Evolutionary conservation across 2,888 invertebrate species (phyloP).

Genomic region (Torymus auratus): DNA sequence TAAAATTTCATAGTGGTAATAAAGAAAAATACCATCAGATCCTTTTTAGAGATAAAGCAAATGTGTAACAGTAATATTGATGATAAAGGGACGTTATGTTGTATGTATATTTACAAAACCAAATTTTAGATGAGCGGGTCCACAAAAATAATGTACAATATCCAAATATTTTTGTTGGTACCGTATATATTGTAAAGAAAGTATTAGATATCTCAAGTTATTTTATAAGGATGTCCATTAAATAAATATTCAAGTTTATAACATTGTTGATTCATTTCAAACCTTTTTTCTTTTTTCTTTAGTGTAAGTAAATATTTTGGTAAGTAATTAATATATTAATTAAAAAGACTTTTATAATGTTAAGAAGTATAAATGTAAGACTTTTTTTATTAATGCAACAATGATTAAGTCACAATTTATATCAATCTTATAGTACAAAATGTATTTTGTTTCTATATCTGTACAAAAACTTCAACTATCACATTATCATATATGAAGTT

Average conservation of each 20-base stretch:
- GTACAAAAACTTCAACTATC: conserved; percentile 48
- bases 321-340: not conserved
- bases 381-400: conserved; percentile 40
- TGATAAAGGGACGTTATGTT: conserved; percentile 33
- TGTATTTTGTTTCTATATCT: conserved; percentile 53
- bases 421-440: conserved; percentile 55
- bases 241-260: conserved; percentile 70
- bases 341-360: too few species aligned
- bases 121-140: conserved; percentile 59
- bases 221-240: conserved; percentile 71
- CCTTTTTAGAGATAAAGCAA: not conserved
- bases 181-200: conserved; percentile 68
- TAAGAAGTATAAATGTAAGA: too few species aligned
- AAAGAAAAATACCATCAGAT: conserved; percentile 12
- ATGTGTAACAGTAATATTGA: conserved; percentile 13
- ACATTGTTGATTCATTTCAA: conserved; percentile 47
- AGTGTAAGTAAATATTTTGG: not conserved
- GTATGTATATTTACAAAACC: conserved; percentile 48
- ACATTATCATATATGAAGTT: conserved; percentile 24
- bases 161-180: conserved; percentile 71
- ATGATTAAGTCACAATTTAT: conserved; percentile 42
- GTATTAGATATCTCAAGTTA: conserved; percentile 67
- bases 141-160: conserved; percentile 58
- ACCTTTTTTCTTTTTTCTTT: conserved; percentile 5
- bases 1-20: conserved; percentile 30